Conservation (phyloP, 1,140 invertebrate species). For the Cepaea nemoralis region DNA sequence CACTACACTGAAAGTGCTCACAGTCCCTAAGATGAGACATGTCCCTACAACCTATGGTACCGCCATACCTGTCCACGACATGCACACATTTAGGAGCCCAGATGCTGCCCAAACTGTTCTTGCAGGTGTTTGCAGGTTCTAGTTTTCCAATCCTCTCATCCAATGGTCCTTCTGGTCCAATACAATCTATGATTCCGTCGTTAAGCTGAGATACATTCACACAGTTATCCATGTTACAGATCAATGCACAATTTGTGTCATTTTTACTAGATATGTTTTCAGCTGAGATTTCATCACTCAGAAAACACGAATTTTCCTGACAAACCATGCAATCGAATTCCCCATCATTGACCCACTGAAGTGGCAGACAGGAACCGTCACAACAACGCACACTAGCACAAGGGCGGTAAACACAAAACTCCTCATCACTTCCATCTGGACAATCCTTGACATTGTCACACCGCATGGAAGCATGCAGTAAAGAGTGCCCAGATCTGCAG, state of each 20-base stretch:
- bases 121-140: not conserved
- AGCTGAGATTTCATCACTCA: not conserved
- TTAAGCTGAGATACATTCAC: too few species aligned
- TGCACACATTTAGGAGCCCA: slow-evolving; percentile 8
- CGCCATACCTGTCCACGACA: not conserved
- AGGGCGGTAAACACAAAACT: not conserved
- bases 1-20: not conserved
- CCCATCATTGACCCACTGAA: not conserved
- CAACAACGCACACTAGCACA: not conserved
- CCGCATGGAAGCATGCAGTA: too few species aligned
- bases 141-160: too few species aligned
- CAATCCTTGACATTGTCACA: not conserved
- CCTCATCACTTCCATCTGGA: too few species aligned
- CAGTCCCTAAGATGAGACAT: slow-evolving; percentile 13
- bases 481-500: not conserved
- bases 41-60: too few species aligned
- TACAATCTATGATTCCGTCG: not conserved
- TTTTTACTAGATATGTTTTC: not conserved
- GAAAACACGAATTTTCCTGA: too few species aligned
- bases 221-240: not conserved
- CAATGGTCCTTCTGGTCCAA: not conserved
- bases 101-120: too few species aligned
- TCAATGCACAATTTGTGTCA: not conserved
- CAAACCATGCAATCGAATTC: not conserved
- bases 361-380: not conserved